Evolutionary conservation across 2,888 invertebrate genomes (phyloP).

Genomic region (Julus scandinavius): DNA sequence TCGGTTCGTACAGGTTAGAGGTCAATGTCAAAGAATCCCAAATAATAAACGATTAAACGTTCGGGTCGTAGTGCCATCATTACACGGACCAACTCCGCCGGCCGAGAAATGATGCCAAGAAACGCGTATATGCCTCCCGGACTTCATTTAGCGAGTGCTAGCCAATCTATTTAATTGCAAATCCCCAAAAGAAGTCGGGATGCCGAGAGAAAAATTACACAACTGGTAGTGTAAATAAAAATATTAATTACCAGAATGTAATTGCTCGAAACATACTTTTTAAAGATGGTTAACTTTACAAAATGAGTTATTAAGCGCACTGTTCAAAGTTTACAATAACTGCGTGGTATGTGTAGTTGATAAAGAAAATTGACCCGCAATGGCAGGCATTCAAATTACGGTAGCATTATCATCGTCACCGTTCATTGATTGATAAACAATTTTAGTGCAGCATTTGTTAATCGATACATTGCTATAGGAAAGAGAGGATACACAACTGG

Average conservation of each 20-base stretch:
- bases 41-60: constrained; percentile 27
- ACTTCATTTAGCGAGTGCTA: constrained; percentile 33
- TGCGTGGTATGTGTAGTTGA: constrained; percentile 5
- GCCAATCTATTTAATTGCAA: constrained; percentile 12
- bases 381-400: constrained; percentile 2
- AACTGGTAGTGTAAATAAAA: constrained; percentile 33
- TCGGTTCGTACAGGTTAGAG: neutral
- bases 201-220: neutral
- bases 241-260: constrained; percentile 27
- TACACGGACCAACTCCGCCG: neutral
- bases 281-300: constrained; percentile 26
- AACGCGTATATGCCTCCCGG: neutral
- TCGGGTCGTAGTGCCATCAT: neutral
- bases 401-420: constrained; percentile 4
- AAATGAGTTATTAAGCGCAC: constrained; percentile 33
- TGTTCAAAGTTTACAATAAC: constrained; percentile 33
- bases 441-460: constrained; percentile 15
- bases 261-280: neutral
- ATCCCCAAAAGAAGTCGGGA: constrained; percentile 26
- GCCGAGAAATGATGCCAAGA: constrained; percentile 2
- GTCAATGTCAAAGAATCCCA: constrained; percentile 37
- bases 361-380: constrained; percentile 10
- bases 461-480: constrained; percentile 5
- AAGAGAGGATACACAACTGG: constrained; percentile 2
- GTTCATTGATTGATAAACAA: neutral